phyloP scores from a whole-genome alignment of 2,888 invertebrate genomes.

The Papilio elwesi region DNA sequence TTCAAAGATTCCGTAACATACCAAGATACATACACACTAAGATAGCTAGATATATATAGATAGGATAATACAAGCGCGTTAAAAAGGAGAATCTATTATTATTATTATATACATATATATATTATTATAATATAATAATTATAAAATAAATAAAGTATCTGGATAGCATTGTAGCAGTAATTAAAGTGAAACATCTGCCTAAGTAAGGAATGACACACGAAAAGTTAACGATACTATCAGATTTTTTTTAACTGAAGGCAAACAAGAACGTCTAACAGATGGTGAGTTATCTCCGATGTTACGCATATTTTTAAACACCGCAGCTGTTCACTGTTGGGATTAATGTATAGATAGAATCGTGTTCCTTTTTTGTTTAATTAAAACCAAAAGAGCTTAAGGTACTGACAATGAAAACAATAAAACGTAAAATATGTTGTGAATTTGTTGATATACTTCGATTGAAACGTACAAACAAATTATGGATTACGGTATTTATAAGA shows the following conservation, averaged over 20 bases:
- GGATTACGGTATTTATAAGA: neutral
- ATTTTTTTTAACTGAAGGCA: neutral
- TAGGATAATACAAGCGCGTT: too few relatives aligned
- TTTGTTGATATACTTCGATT: neutral
- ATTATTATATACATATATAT: too few relatives aligned
- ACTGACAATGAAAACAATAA: neutral
- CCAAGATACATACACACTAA: too few relatives aligned
- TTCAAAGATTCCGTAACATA: too few relatives aligned
- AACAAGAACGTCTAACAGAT: neutral
- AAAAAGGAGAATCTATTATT: too few relatives aligned
- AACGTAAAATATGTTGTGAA: neutral
- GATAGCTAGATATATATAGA: too few relatives aligned
- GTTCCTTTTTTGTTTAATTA: too few relatives aligned
- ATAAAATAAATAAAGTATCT: neutral
- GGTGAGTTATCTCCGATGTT: neutral
- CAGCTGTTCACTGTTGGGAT: neutral
- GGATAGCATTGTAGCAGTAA: neutral
- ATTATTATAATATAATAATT: too few relatives aligned
- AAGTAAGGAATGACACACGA: neutral
- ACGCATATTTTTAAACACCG: neutral
- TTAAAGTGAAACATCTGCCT: neutral
- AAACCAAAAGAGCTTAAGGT: too few relatives aligned
- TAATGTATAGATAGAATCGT: too few relatives aligned
- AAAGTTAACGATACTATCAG: neutral
- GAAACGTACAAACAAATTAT: neutral